Evolutionary conservation across 2,797 vertebrate genomes (phyloP), one percentile per base, ranked within the genome.

Genomic region (Molossus alvarezi): DNA sequence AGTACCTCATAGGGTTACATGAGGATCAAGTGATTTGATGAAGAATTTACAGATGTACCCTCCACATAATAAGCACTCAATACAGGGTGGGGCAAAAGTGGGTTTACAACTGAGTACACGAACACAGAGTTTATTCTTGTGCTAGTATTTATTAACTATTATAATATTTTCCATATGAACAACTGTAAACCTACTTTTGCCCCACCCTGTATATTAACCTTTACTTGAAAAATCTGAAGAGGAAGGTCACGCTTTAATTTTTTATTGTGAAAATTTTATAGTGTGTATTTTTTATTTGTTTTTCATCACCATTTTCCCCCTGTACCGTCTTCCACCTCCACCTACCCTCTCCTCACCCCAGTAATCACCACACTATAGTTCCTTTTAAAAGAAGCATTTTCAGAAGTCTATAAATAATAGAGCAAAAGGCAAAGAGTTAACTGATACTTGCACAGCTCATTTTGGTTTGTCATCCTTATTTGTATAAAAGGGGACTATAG

Each of bases 191-290:
- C 41, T 45, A 45, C 41, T 45, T 45, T 45, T 45, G 53, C 53
- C 15, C 53, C 15, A 55, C 11, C 53, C 53, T 55, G 55, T 33
- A 33, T 76, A 7, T 87, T 76, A 77, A 29, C 21, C 45, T 71
- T 88, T 72, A 48, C 9, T 41, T 45, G 71, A 41, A 51, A 83
- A 58, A 71, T 53, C 9, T 45, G 10, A 62, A 45, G 23, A 87
- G 29, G 3, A 33, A n/a, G 45, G 4, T 14, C 60, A 48, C 13
- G 45, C 27, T 79, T 79, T 33, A 69, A n/a, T 67, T 53, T 81
- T 95, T 86, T 58, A 67, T 41, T 65, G 15, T 80, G n/a, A 86
- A 86, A 81, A 67, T 75, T 23, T 33, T 27, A n/a, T 14, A 51
- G 10, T 27, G 7, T 48, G 6, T 62, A 23, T 88, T 62, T 62